A percentile compares a stretch with the other conserved stretches of the same genome.
These are phyloP conservation scores for Dicyrtoma fusca DNA, from an alignment of 2,888 invertebrate species.

Conservation along the genomic window DNA sequence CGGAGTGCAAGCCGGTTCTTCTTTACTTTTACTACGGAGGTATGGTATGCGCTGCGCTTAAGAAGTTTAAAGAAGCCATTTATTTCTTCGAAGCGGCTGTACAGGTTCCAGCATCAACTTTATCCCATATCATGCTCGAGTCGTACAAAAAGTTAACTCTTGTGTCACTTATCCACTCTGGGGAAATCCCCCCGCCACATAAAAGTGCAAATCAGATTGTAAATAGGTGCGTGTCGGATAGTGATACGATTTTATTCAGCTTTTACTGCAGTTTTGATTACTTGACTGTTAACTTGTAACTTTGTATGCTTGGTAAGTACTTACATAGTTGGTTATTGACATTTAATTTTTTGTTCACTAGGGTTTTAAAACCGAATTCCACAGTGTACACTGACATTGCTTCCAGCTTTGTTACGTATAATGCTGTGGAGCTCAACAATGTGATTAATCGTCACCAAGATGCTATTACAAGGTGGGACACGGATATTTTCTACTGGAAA, in stretches of 20 bases:
- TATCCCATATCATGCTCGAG: constrained; percentile 96
- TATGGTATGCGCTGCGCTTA: constrained; percentile 92
- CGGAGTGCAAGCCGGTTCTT: constrained; percentile 84
- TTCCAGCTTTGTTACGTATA: constrained; percentile 76
- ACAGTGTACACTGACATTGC: constrained; percentile 83
- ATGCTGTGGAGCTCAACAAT: constrained; percentile 70
- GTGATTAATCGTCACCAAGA: constrained; percentile 79
- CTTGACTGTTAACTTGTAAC: neutral
- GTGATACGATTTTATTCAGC: neutral
- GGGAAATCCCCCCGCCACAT: constrained; percentile 69
- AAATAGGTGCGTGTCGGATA: constrained; percentile 39
- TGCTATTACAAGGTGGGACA: constrained; percentile 74
- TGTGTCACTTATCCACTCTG: constrained; percentile 86
- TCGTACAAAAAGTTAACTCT: constrained; percentile 96
- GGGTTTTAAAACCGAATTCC: constrained; percentile 49
- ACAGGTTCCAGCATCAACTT: constrained; percentile 90
- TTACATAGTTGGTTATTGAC: constrained; percentile 9
- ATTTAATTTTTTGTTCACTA: constrained; percentile 7
- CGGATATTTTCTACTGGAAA: too few relatives aligned
- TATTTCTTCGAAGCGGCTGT: constrained; percentile 96
- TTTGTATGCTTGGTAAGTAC: neutral
- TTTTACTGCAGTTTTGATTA: neutral
- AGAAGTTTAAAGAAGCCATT: constrained; percentile 88
- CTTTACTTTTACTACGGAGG: constrained; percentile 97
- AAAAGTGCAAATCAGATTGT: constrained; percentile 49